Conservation (phyloP, 2,113 vertebrate genomes). For the Sander lucioperca region DNA sequence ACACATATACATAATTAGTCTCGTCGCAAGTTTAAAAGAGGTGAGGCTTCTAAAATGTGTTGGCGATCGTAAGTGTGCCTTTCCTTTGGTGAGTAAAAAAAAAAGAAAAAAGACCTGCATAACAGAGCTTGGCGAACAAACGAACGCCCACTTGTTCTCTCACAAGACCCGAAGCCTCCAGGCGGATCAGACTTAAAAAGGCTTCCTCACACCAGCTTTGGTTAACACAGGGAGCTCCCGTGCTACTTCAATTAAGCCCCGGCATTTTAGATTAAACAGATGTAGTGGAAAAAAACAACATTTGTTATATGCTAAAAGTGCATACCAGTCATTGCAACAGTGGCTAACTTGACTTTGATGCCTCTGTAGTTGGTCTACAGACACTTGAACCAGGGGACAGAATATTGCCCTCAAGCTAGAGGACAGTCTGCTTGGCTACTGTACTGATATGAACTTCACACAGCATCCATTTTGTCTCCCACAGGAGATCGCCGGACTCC, state of each 20-base stretch:
- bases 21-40: slow-evolving; percentile 67
- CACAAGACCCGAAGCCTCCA: slow-evolving; percentile 66
- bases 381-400: slow-evolving; percentile 49
- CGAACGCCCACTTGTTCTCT: slow-evolving; percentile 76
- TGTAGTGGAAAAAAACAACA: slow-evolving; percentile 32
- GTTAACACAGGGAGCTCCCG: slow-evolving; percentile 63
- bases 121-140: slow-evolving; percentile 73
- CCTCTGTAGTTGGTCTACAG: slow-evolving; percentile 43
- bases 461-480: slow-evolving; percentile 54
- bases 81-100: slow-evolving; percentile 57
- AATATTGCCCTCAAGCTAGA: slow-evolving; percentile 43
- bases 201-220: slow-evolving; percentile 60
- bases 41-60: slow-evolving; percentile 66
- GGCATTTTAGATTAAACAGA: slow-evolving; percentile 67
- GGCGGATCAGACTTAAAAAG: slow-evolving; percentile 73
- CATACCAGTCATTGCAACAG: slow-evolving; percentile 20
- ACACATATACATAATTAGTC: slow-evolving; percentile 58
- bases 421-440: slow-evolving; percentile 29
- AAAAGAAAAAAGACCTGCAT: slow-evolving; percentile 37
- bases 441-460: slow-evolving; percentile 48
- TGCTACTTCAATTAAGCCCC: slow-evolving; percentile 68
- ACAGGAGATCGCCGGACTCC: slow-evolving; percentile 46
- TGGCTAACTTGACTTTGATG: slow-evolving; percentile 61
- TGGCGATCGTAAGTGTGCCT: slow-evolving; percentile 53
- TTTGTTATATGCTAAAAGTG: slow-evolving; percentile 46